Evolutionary conservation across 2,888 invertebrate genomes (phyloP), one percentile per base, ranked within the genome.

Genomic region (Amphipoea lucens): DNA sequence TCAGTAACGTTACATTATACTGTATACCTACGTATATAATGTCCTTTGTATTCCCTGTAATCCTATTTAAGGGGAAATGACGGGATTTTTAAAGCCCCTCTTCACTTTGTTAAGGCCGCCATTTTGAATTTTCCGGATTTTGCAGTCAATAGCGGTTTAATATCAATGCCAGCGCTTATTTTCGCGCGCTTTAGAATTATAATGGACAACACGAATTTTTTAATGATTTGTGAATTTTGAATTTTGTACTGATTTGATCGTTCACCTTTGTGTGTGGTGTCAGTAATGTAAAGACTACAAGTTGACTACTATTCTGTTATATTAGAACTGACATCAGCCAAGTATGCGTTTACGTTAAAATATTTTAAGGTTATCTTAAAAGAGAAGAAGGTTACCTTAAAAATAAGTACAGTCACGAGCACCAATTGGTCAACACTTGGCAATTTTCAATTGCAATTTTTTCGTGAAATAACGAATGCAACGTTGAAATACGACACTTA

Each of bases 31-130:
- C 20, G 12, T 63, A 78, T 48, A 69, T 75, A 84, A 78, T 76
- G 66, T 73, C 83, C 68, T 85, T 88, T 89, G 78, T 81, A 88
- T 79, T 74, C 81, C 45, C 81, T 65, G 76, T 86, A 85, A 88
- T 89, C 89, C 88, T 82, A 82, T 88, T 89, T 81, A 77, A 76
- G 80, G 79, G 70, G 63, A 76, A 81, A 74, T 77, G 74, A 81
- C 66, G 74, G 81, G 79, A 78, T 81, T 89, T 89, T 86, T 73
- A 86, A 84, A 82, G 70, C 78, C 72, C 88, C 81, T 83, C 78
- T 81, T 81, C 68, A 83, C 81, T 86, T 83, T 83, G 65, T 42
- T 65, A 68, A 68, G 62, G 40, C 48, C 51, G 67, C 76, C 74
- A 82, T 82, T 86, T 86, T 81, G 63, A 76, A 76, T 75, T 63